Conservation (phyloP, 2,888 invertebrate species). For the Tipula helvola region DNA sequence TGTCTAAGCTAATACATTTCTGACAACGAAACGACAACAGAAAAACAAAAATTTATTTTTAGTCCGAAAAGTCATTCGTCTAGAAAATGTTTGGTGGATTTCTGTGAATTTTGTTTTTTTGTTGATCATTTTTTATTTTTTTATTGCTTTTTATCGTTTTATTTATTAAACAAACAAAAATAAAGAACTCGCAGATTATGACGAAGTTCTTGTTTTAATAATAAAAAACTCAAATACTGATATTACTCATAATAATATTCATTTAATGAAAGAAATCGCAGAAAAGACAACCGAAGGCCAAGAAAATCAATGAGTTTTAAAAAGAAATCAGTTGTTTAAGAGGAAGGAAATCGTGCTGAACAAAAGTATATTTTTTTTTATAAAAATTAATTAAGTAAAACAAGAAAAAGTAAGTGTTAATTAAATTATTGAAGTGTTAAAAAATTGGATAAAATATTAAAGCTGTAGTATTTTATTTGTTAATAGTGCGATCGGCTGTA, state of each 20-base stretch:
- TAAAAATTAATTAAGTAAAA: neutral
- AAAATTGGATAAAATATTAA: neutral
- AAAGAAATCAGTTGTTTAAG: neutral
- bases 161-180: neutral
- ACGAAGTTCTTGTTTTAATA: neutral
- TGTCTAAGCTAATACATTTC: too few species aligned
- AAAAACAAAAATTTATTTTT: neutral
- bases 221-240: neutral
- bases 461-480: neutral
- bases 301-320: neutral
- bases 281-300: neutral
- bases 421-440: neutral
- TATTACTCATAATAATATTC: neutral
- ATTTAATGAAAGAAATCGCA: neutral
- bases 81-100: neutral
- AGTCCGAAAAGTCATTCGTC: neutral
- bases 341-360: neutral
- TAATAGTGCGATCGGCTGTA: conserved; percentile 31
- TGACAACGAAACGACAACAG: neutral
- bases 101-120: neutral
- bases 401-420: neutral
- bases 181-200: neutral
- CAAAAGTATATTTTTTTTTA: neutral
- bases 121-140: neutral
- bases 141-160: neutral